phyloP scores from a whole-genome alignment of 2,113 vertebrate genomes.

The Myanophis thanlyinensis region DNA sequence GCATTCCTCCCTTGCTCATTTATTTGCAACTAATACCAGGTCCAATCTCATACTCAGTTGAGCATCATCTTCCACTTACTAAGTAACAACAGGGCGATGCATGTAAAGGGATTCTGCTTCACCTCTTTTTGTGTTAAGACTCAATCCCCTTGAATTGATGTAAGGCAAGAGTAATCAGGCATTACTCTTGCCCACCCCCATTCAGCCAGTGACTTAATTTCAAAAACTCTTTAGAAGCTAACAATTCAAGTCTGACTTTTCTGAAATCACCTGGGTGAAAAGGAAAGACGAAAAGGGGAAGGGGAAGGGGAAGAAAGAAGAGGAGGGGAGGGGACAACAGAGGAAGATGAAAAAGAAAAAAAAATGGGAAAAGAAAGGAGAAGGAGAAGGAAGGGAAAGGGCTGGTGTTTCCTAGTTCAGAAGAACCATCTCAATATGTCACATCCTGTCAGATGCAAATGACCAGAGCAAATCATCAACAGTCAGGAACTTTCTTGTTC shows the following conservation, averaged over 20 bases:
- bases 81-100: conserved; percentile 19
- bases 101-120: background rate
- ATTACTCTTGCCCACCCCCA: background rate
- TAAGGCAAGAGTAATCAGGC: background rate
- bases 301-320: background rate
- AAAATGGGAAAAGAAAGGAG: no score
- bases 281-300: background rate
- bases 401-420: background rate
- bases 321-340: no score
- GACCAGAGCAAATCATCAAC: no score
- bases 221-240: background rate
- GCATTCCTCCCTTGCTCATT: conserved; percentile 50
- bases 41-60: background rate
- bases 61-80: background rate
- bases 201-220: background rate
- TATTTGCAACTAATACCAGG: conserved; percentile 18
- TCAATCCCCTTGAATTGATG: background rate
- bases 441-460: background rate
- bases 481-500: no score
- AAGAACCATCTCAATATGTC: background rate
- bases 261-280: background rate
- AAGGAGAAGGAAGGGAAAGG: background rate
- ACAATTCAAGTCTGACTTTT: background rate
- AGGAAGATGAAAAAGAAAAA: background rate
- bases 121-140: background rate